These are phyloP conservation scores for Anoplopoma fimbria DNA, from an alignment of 2,113 vertebrate genomes.

Conservation along the genomic window DNA sequence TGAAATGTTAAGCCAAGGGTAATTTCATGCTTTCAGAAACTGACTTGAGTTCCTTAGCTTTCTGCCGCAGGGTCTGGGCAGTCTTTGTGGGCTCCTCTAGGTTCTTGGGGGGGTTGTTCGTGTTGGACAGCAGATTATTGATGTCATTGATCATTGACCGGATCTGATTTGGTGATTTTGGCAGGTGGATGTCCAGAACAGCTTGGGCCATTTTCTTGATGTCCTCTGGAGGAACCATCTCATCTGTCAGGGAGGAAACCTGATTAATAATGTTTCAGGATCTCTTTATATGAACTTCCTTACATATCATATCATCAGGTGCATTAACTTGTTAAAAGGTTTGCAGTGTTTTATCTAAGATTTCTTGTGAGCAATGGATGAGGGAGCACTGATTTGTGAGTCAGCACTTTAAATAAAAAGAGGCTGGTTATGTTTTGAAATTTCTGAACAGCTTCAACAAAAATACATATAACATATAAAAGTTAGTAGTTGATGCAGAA, in stretches of 20 bases:
- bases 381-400: neutral
- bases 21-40: constrained; percentile 31
- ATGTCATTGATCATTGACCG: constrained; percentile 81
- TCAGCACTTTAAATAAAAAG: neutral
- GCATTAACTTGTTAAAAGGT: neutral
- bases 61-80: constrained; percentile 73
- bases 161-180: constrained; percentile 79
- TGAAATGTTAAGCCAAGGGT: too few relatives aligned
- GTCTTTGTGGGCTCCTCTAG: constrained; percentile 68
- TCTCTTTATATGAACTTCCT: neutral
- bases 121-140: constrained; percentile 67
- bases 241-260: constrained; percentile 80
- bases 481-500: neutral
- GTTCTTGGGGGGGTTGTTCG: constrained; percentile 62
- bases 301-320: neutral
- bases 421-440: neutral
- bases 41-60: constrained; percentile 82
- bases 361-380: neutral
- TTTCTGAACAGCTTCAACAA: neutral
- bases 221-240: constrained; percentile 84
- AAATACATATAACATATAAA: neutral
- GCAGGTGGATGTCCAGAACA: constrained; percentile 85
- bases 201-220: constrained; percentile 86
- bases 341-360: neutral
- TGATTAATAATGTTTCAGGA: neutral